These are phyloP conservation scores for Phasia obesa DNA, from an alignment of 2,888 invertebrate genomes.

Conservation along the genomic window DNA sequence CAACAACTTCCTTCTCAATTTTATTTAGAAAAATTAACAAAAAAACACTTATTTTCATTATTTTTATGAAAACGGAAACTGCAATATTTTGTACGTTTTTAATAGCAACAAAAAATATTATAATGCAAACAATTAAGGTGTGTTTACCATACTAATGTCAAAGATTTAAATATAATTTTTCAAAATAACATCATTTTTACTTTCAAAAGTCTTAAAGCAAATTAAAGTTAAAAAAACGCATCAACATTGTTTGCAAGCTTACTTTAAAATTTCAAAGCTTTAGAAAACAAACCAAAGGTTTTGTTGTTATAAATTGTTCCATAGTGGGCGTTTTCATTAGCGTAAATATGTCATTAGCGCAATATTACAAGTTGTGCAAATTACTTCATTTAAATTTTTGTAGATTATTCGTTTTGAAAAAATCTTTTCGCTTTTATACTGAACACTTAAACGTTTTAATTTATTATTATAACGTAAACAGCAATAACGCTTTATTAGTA, in stretches of 20 bases:
- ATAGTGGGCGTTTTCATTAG: conserved; percentile 61
- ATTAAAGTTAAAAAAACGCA: conserved; percentile 13
- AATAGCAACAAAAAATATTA: not conserved
- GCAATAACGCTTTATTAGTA: conserved; percentile 6
- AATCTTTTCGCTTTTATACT: no score
- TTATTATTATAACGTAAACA: conserved; percentile 52
- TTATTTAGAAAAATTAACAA: not conserved
- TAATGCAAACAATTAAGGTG: conserved; percentile 56
- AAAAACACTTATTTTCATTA: conserved; percentile 43
- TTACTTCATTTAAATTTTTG: conserved; percentile 16
- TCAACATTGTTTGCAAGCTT: not conserved
- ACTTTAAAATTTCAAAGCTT: not conserved
- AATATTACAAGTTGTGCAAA: conserved; percentile 58
- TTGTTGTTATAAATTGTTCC: conserved; percentile 1
- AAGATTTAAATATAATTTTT: conserved; percentile 58
- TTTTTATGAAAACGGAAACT: conserved; percentile 45
- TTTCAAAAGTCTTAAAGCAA: conserved; percentile 23
- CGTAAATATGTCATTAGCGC: conserved; percentile 38
- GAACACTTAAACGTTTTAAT: conserved; percentile 6
- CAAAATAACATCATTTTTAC: conserved; percentile 40
- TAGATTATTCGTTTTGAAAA: not conserved
- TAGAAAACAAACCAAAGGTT: not conserved
- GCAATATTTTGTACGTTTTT: not conserved
- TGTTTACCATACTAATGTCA: conserved; percentile 62
- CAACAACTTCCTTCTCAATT: conserved; percentile 21